Base-by-base conservation (phyloP, 2,888 invertebrate species). In the Pheosia tremula region DNA sequence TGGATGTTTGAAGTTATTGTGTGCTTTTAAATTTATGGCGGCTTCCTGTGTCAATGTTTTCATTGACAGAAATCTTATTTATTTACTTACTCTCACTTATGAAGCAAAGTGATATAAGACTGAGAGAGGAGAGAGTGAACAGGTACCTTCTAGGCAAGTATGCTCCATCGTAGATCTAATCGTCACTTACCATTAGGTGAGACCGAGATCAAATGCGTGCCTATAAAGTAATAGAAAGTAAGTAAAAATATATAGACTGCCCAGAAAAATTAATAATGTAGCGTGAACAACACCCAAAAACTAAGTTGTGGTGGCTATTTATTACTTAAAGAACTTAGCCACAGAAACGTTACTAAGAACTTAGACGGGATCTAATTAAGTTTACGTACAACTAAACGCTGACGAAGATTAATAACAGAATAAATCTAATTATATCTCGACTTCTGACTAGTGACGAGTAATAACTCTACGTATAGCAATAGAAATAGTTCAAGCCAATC, bases 351-450 rank as follows among this genome's bases (percentile, higher is more conserved):
- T 47, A 47, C 45, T 3, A 47, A 47, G 11, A 8, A 11, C 45
- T 47, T 10, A 47, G 45, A 47, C 45, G 45, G 45, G n/a, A 47
- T 47, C 45, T 47, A n/a, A 47, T 47, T 47, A 47, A n/a, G n/a
- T 47, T n/a, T 47, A 4, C 45, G 5, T 10, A 11, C 45, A 47
- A n/a, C 11, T 47, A 47, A 3, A n/a, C 8, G 3, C 45, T 47
- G 11, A 11, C 5, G 11, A 47, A 43, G 43, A 43, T 43, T 43
- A 43, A 8, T 43, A 43, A 3, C 43, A 43, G 3, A 43, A 43
- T 9, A 43, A 43, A 43, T 7, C 43, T 0, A 43, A 43, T 8
- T 9, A 43, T 9, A 2, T 8, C 9, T 43, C 9, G 43, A 9
- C 43, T 8, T 24, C 24, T 24, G 24, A 24, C 0, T 24, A 1